These are phyloP conservation scores for Platygyra sinensis DNA, from an alignment of 64 coral and sea anemone species.

Conservation along the genomic window DNA sequence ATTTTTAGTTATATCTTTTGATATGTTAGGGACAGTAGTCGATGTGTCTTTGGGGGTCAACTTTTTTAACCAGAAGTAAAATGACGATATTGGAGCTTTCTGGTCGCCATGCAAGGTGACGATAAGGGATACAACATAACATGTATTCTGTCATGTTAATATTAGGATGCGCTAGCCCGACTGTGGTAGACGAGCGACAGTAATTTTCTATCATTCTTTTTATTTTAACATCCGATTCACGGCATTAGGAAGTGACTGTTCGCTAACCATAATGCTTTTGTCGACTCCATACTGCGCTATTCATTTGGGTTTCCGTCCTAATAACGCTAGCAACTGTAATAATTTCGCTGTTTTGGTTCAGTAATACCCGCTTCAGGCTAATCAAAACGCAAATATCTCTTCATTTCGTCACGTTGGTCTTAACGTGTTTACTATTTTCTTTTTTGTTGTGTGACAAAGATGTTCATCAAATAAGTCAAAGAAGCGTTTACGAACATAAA, in stretches of 20 bases:
- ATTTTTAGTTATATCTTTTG: background rate
- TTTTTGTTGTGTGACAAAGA: constrained; percentile 15
- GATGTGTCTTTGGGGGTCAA: background rate
- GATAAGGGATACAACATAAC: background rate
- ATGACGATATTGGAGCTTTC: background rate
- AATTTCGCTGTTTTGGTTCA: constrained; percentile 13
- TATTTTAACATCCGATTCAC: background rate
- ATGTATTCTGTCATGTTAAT: constrained; percentile 14
- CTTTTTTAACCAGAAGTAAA: background rate
- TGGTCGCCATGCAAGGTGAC: constrained; percentile 1
- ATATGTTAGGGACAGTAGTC: background rate
- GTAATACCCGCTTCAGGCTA: constrained; percentile 11
- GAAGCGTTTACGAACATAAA: background rate
- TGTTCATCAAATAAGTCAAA: background rate
- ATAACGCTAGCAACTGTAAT: background rate
- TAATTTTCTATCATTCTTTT: background rate
- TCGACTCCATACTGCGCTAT: background rate
- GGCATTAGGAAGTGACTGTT: background rate
- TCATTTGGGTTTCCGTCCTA: background rate
- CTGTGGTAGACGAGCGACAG: background rate
- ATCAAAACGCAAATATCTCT: background rate
- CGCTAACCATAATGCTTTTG: background rate
- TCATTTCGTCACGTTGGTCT: background rate
- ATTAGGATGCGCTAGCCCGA: background rate
- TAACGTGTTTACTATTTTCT: background rate